Evolutionary conservation across 2,797 vertebrate genomes (phyloP).

Genomic region (Sciurus vulgaris): DNA sequence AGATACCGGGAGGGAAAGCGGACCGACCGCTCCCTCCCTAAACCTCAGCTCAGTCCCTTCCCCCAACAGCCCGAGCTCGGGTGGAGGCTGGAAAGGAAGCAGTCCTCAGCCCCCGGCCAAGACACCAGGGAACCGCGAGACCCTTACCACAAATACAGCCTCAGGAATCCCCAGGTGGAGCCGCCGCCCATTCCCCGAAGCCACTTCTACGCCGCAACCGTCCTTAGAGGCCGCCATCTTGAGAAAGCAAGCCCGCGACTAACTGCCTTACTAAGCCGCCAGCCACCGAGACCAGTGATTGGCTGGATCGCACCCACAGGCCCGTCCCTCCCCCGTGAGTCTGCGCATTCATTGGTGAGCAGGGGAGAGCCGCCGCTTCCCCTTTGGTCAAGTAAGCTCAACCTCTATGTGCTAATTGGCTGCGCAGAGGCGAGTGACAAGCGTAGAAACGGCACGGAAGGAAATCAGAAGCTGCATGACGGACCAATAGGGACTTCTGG

Average conservation of each 20-base stretch:
- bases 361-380: background rate
- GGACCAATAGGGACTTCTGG: background rate
- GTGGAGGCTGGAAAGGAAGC: background rate
- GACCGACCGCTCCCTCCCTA: too few species aligned
- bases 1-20: rapidly evolving
- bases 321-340: background rate
- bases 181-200: slow-evolving; percentile 89
- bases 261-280: rapidly evolving
- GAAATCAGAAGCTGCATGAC: background rate
- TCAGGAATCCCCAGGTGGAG: slow-evolving; percentile 96
- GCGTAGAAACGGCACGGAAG: background rate
- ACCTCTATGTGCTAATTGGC: background rate
- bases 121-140: background rate
- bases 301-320: background rate
- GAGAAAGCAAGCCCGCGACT: background rate
- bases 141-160: slow-evolving; percentile 95
- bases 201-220: slow-evolving; percentile 80
- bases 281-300: background rate
- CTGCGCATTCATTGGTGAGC: background rate
- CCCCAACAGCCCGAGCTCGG: background rate
- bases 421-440: slow-evolving; percentile 18
- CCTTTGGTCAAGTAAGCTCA: background rate
- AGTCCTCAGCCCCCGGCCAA: background rate
- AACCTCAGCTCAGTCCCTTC: background rate
- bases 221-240: slow-evolving; percentile 76